phyloP scores from a whole-genome alignment of 2,888 invertebrate species.

The Acanthosepion esculentum region DNA sequence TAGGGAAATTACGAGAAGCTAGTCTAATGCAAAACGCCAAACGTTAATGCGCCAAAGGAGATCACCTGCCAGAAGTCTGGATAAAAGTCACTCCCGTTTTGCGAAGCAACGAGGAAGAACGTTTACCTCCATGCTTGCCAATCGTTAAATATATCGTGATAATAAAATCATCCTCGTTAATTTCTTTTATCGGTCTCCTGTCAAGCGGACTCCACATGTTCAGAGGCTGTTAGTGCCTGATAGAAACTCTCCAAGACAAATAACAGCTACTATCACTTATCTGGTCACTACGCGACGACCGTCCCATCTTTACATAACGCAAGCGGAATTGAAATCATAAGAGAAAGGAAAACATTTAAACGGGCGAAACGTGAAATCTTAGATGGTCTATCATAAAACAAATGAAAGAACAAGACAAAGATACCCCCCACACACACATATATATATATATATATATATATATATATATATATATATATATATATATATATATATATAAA shows the following conservation, averaged over 20 bases:
- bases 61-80: background rate
- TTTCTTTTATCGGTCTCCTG: background rate
- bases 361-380: no score
- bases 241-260: background rate
- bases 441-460: background rate
- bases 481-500: slow-evolving; percentile 24
- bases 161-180: background rate
- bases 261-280: background rate
- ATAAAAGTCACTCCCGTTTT: background rate
- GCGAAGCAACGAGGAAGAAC: background rate
- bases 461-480: background rate
- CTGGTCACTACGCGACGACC: background rate
- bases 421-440: no score
- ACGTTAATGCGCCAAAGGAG: no score
- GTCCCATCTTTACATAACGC: background rate
- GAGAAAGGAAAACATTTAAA: no score
- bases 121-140: background rate
- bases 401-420: no score
- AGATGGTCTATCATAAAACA: no score
- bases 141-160: background rate
- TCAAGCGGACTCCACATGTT: background rate
- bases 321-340: no score
- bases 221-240: background rate
- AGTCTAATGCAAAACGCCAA: no score
- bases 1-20: no score